Percentiles rank a stretch among this genome's conserved stretches.
Evolutionary conservation across 2,113 vertebrate genomes (phyloP).

Genomic region (Polypterus bichir): DNA sequence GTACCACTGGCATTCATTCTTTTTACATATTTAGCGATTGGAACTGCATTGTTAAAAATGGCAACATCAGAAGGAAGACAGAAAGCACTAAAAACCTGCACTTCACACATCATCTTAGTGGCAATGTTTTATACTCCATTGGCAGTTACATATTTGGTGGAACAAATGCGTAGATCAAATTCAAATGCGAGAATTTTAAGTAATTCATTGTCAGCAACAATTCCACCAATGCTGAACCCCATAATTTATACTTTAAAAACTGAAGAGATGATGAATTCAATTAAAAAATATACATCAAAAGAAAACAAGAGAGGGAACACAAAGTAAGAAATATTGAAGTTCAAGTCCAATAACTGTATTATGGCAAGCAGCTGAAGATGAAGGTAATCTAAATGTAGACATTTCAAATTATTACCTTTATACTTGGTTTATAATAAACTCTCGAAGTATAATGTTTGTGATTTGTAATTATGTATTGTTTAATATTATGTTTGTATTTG

Average conservation of each 20-base stretch:
- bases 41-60: constrained; percentile 11
- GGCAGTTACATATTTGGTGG: constrained; percentile 8
- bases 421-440: too few species aligned
- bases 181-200: constrained; percentile 12
- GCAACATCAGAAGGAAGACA: constrained; percentile 7
- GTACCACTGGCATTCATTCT: constrained; percentile 15
- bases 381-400: too few species aligned
- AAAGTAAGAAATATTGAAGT: too few species aligned
- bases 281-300: constrained; percentile 22
- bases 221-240: constrained; percentile 35
- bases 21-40: constrained; percentile 17
- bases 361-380: too few species aligned
- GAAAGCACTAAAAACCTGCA: constrained; percentile 22
- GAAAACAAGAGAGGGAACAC: too few species aligned
- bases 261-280: constrained; percentile 28
- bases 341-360: too few species aligned
- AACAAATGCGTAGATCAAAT: constrained; percentile 2
- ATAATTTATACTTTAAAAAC: constrained; percentile 39
- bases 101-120: constrained; percentile 19
- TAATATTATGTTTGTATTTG: too few species aligned
- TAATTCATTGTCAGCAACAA: constrained; percentile 10
- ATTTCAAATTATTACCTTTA: too few species aligned
- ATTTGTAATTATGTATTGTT: too few species aligned
- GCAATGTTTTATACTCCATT: constrained; percentile 21
- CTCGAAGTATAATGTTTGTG: too few species aligned